phyloP scores from a whole-genome alignment of 2,888 invertebrate genomes.

The Nomada goodeniana region DNA sequence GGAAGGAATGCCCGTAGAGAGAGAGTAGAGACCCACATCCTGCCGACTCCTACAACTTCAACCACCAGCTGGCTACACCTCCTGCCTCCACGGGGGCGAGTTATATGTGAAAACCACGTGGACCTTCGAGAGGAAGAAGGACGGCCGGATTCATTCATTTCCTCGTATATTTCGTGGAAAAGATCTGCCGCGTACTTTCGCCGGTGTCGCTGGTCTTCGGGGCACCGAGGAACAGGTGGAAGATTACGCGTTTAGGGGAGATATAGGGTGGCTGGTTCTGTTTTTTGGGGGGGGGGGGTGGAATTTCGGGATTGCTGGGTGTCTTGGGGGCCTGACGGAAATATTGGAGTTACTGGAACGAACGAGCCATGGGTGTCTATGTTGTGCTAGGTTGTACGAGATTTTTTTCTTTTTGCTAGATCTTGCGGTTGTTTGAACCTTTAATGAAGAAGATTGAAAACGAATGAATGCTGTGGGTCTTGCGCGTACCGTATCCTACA shows the following conservation, averaged over 20 bases:
- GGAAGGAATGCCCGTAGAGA: constrained; percentile 70
- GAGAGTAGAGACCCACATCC: constrained; percentile 79
- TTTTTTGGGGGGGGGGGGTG: neutral
- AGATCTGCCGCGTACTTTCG: constrained; percentile 57
- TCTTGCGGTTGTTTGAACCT: no score
- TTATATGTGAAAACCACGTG: constrained; percentile 79
- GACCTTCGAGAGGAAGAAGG: constrained; percentile 80
- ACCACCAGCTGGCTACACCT: constrained; percentile 80
- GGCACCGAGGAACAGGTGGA: constrained; percentile 8
- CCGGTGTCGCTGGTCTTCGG: constrained; percentile 13
- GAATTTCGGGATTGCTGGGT: neutral
- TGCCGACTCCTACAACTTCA: constrained; percentile 82
- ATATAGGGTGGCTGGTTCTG: no score
- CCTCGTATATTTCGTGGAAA: constrained; percentile 73
- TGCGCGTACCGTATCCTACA: no score
- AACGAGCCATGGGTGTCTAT: no score
- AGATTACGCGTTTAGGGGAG: neutral
- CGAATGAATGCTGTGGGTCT: no score
- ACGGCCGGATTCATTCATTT: constrained; percentile 80
- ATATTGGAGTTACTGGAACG: no score
- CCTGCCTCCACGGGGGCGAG: constrained; percentile 73
- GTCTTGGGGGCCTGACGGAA: no score
- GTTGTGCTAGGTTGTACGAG: no score
- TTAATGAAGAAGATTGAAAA: no score
- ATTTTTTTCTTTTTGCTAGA: no score